Evolutionary conservation across 2,113 vertebrate species (phyloP).

Genomic region (Abramis brama): DNA sequence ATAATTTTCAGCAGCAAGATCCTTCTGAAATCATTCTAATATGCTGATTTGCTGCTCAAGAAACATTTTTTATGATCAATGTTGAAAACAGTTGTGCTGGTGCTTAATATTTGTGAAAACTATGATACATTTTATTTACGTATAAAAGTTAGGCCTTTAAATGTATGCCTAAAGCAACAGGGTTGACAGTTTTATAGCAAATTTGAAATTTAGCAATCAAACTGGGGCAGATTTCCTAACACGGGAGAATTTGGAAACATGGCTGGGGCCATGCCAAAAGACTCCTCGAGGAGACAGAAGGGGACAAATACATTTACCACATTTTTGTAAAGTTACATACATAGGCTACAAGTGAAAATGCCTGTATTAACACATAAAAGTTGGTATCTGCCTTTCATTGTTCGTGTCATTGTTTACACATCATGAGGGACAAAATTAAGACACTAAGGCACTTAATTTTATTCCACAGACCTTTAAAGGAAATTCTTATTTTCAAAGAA

Average conservation of each 20-base stretch:
- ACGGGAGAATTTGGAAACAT: neutral
- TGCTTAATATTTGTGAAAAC: neutral
- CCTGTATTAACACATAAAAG: neutral
- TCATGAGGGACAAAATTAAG: neutral
- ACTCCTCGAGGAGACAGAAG: neutral
- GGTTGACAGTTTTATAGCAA: neutral
- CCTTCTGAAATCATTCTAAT: neutral
- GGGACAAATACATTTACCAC: neutral
- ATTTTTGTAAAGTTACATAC: neutral
- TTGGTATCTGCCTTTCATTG: neutral
- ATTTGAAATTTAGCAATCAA: neutral
- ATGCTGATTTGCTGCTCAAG: neutral
- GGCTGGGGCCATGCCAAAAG: neutral
- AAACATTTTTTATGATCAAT: neutral
- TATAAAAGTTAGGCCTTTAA: neutral
- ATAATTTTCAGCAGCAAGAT: no score
- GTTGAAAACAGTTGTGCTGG: neutral
- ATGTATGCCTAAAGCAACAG: neutral
- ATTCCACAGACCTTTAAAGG: neutral
- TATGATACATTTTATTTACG: no score
- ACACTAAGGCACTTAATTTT: neutral
- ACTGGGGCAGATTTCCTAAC: neutral
- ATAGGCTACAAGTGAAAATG: neutral
- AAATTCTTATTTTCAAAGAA: slow-evolving; percentile 2
- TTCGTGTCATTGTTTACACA: neutral